Base-by-base conservation (phyloP, 2,113 vertebrate genomes). In the Smithornis capensis region DNA sequence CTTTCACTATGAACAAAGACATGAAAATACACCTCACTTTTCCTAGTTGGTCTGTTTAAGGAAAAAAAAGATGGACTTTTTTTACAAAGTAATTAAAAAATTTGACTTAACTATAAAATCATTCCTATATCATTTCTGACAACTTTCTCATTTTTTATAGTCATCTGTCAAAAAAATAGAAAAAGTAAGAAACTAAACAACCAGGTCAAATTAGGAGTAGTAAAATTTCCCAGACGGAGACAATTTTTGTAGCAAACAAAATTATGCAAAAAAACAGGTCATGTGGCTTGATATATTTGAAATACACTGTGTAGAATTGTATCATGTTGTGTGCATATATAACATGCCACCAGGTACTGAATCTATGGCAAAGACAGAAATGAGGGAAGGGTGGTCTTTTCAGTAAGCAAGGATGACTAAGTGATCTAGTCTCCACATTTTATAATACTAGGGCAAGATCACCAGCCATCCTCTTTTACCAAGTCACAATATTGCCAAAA, bases 321-420 rank as follows among this genome's bases (percentile, higher is more conserved):
- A 42, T 28, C 29, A 10, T 1, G 3, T 33, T 1, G 3, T 38
- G 37, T n/a, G 23, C 42, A 19, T 21, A 29, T 4, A 5, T 17
- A 57, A 53, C 24, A 19, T 22, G 22, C 47, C n/a, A 38, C 12
- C 24, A 24, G 16, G 31, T 44, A 50, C 3, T 7, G 27, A 76
- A 50, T 23, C 38, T 19, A 10, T 27, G n/a, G 55, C 13, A 69
- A 60, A 79, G 31, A 80, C 31, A 74, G 59, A 78, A 68, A 27
- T n/a, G 70, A 83, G 19, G 40, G n/a, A 74, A 57, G 14, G 5
- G 19, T 50, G 64, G 25, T 24, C 40, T 81, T 47, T 64, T 70
- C 10, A 4, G 33, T 64, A 83, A 71, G 33, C 29, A 60, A 56
- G 24, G 53, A 35, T 18, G 35, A 53, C 3, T 14, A 33, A 29